Evolutionary conservation across 2,797 vertebrate genomes (phyloP).

Genomic region (Manis javanica): DNA sequence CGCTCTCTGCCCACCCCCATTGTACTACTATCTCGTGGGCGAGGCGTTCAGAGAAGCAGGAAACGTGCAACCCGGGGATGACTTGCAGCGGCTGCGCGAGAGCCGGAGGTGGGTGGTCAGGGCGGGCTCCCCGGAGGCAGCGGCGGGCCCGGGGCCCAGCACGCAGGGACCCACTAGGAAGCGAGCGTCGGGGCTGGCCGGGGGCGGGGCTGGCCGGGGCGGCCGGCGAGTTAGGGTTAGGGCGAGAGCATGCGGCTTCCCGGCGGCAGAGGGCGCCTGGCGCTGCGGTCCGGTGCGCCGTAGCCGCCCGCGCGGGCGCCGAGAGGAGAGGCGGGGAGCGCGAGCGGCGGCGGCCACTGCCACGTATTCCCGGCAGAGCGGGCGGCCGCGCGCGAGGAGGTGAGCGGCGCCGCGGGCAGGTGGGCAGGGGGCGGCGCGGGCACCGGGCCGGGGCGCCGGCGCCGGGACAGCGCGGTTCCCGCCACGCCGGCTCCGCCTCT

Average conservation of each 20-base stretch:
- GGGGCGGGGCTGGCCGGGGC: neutral
- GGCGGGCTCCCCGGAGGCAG: neutral
- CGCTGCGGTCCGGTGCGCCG: slow-evolving; percentile 72
- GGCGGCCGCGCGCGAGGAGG: slow-evolving; percentile 53
- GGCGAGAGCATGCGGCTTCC: slow-evolving; percentile 71
- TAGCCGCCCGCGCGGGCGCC: slow-evolving; percentile 80
- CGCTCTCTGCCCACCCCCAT: too few species aligned
- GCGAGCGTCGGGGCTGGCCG: fast-evolving
- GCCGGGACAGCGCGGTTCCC: neutral
- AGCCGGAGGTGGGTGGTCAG: neutral
- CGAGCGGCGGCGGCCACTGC: slow-evolving; percentile 68
- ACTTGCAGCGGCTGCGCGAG: neutral
- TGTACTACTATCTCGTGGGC: neutral
- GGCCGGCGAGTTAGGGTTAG: slow-evolving; percentile 51
- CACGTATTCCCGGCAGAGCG: slow-evolving; percentile 73
- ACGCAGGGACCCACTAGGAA: fast-evolving
- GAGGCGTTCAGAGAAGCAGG: neutral
- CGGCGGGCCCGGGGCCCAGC: neutral
- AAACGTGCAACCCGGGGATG: neutral
- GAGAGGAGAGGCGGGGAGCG: slow-evolving; percentile 65
- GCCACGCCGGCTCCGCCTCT: slow-evolving; percentile 36
- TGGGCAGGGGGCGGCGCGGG: slow-evolving; percentile 43
- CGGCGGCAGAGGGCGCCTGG: slow-evolving; percentile 87
- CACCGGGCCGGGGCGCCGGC: neutral
- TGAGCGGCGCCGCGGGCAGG: slow-evolving; percentile 64